Base-by-base conservation (phyloP, 2,888 invertebrate species). In the Lepidonotus clava region DNA sequence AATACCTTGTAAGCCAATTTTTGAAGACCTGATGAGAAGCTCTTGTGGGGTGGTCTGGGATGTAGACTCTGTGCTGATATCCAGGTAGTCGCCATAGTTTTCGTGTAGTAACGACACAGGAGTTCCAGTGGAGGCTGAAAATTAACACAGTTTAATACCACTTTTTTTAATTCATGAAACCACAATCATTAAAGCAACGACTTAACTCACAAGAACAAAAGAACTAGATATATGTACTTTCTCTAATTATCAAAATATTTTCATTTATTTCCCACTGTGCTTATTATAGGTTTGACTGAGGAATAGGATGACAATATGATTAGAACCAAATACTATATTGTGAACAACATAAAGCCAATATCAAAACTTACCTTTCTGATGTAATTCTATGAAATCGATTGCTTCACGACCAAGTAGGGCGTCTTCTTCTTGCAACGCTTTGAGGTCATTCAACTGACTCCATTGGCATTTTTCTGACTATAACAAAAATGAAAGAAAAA, bases 1-100 rank as follows among this genome's bases (percentile, higher is more conserved):
- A n/a, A n/a, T 66, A 94, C 94, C 93, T 91, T 91, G 91, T 85
- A 89, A 90, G 24, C 91, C 92, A 51, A 94, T 90, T 88, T 93
- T 93, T 14, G 94, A 93, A 0, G 94, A 92, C 84, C 93, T 93
- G 61, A 94, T 87, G 0, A 94, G 90, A 24, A 91, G 91, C 86
- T 93, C 92, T 61, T 92, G 92, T 8, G 93, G 91, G 8, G 92
- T 90, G 28, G 89, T 88, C 84, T 92, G 91, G 38, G 92, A 90
- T 2, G 90, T 88, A 18, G 46, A 46, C 4, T 92, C 92, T 18
- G 87, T 71, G 40, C 71, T 32, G 11, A 85, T 87, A 67, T 89
- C 89, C 6, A 88, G 38, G 34, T 83, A 83, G 18, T 89, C 88
- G n/a, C 84, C 67, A n/a, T 86, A 56, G n/a, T 86, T 66, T 56